Base-by-base conservation (phyloP, 2,888 invertebrate species). In the Syrphus vitripennis region DNA sequence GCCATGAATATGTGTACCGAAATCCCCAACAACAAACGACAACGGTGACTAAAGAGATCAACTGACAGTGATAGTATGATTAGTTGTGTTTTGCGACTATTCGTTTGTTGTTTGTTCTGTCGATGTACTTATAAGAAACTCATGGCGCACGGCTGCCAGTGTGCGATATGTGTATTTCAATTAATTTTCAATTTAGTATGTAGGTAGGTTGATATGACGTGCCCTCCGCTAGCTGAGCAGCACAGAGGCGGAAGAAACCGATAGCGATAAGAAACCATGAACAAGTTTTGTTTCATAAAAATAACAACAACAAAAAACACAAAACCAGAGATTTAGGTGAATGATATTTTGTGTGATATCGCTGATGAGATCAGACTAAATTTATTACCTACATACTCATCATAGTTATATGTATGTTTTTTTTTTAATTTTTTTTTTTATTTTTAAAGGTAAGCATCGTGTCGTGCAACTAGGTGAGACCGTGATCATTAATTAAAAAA, bases 51-150 rank as follows among this genome's bases (percentile, higher is more conserved):
- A 55, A 75, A 45, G 21, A 72, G 84, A 84, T 84, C 84, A 84
- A 80, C 80, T 72, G 80, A 84, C 80, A 84, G 69, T 67, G 84
- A 84, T 84, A 84, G 72, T 72, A 76, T 84, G 84, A 84, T 84
- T 84, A 84, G 80, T 84, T 84, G 80, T 84, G 80, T 84, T 84
- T 84, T 80, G 80, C 61, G 84, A 84, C 80, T 40, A 77, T 84
- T 84, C 80, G 76, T 80, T 65, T 83, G 63, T 74, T 69, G 74
- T 78, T 57, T 84, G 61, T 76, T 72, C 57, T 77, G 75, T 79
- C 65, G 45, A 71, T 69, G 80, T 45, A 55, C 24, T 12, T n/a
- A 45, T 40, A 55, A 40, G 53, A 55, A 26, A 26, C 37, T 40
- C 26, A 63, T n/a, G 77, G 79, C 80, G 53, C 80, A 72, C 34